A percentile compares a stretch with the other conserved stretches of the same genome.
phyloP scores from a whole-genome alignment of 1,140 invertebrate genomes.

The Platorchestia sp. region DNA sequence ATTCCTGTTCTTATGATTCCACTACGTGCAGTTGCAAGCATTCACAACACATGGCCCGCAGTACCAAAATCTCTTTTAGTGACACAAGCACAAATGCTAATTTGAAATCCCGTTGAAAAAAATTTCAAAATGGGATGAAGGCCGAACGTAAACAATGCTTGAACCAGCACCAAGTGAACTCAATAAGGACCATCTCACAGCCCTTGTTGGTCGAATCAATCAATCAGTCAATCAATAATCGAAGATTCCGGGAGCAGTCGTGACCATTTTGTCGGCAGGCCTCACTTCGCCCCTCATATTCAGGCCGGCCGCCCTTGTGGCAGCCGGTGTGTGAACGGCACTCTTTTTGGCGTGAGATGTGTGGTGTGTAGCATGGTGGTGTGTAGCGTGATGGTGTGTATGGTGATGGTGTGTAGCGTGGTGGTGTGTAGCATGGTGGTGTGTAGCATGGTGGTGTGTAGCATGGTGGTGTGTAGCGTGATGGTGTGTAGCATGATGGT shows the following conservation, averaged over 20 bases:
- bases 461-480: too few relatives aligned
- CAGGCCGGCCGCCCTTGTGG: neutral
- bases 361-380: too few relatives aligned
- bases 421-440: too few relatives aligned
- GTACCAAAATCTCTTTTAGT: too few relatives aligned
- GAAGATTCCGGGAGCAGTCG: constrained; percentile 11
- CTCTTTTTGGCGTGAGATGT: too few relatives aligned
- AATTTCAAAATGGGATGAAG: neutral
- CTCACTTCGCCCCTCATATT: neutral
- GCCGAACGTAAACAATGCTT: neutral
- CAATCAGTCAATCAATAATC: constrained; percentile 40
- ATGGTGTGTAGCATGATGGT: too few relatives aligned
- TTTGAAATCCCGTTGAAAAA: neutral
- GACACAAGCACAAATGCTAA: too few relatives aligned
- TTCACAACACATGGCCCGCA: neutral
- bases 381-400: too few relatives aligned
- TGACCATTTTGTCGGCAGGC: constrained; percentile 32
- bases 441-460: too few relatives aligned
- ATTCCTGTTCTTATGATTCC: too few relatives aligned
- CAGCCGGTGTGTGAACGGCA: too few relatives aligned
- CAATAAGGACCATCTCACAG: neutral
- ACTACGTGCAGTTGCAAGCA: neutral
- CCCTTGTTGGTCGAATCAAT: neutral
- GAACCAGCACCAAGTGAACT: neutral
- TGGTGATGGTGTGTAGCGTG: too few relatives aligned